phyloP scores from a whole-genome alignment of 2,113 vertebrate genomes.

The Eublepharis macularius region DNA sequence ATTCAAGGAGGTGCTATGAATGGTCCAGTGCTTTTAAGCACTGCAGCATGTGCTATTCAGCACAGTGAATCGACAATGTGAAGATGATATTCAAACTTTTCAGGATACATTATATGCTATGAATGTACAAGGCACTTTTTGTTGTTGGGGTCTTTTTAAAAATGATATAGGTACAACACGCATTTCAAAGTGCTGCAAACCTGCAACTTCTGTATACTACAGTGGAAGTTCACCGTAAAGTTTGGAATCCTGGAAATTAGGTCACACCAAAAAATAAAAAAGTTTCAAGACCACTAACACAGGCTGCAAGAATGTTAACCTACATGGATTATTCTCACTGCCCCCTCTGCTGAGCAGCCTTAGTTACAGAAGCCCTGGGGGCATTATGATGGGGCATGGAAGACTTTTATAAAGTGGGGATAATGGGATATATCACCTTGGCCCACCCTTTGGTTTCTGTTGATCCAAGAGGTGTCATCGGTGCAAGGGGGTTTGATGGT shows the following conservation, averaged over 20 bases:
- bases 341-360: too few relatives aligned
- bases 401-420: too few relatives aligned
- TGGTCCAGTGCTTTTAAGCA: constrained; percentile 29
- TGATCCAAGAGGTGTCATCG: too few relatives aligned
- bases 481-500: too few relatives aligned
- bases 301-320: too few relatives aligned
- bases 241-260: not conserved
- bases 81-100: constrained; percentile 9
- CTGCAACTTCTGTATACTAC: not conserved
- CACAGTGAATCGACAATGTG: constrained; percentile 1
- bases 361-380: too few relatives aligned
- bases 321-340: too few relatives aligned
- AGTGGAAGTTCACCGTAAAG: not conserved
- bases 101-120: not conserved
- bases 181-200: constrained; percentile 13
- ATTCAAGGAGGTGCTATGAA: constrained; percentile 43
- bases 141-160: too few relatives aligned
- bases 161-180: not conserved
- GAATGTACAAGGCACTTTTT: constrained; percentile 13
- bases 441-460: too few relatives aligned
- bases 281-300: too few relatives aligned
- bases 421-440: too few relatives aligned
- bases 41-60: constrained; percentile 9
- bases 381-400: too few relatives aligned
- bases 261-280: not conserved